These are phyloP conservation scores for Dromiciops gliroides DNA, from an alignment of 2,113 vertebrate species.

Conservation along the genomic window DNA sequence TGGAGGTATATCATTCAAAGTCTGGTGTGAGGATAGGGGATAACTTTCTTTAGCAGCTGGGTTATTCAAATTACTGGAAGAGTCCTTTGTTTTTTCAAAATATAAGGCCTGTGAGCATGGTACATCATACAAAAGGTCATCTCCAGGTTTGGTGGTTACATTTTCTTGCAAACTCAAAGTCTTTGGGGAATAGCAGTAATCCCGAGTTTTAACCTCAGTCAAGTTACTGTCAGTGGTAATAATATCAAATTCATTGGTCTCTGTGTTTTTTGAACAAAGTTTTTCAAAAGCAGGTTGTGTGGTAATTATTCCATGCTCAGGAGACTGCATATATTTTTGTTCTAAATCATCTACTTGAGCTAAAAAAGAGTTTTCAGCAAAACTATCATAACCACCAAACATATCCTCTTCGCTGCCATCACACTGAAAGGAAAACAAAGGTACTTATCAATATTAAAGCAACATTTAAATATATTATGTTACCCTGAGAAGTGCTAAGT, in stretches of 20 bases:
- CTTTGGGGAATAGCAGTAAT: neutral
- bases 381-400: constrained; percentile 91
- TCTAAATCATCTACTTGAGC: constrained; percentile 87
- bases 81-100: constrained; percentile 65
- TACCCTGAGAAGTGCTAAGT: neutral
- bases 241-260: neutral
- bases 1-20: constrained; percentile 21
- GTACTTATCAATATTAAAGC: neutral
- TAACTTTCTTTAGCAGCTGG: neutral
- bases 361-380: constrained; percentile 88
- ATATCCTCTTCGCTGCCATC: constrained; percentile 90
- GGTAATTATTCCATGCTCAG: constrained; percentile 4
- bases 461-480: constrained; percentile 19
- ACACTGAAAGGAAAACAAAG: constrained; percentile 80
- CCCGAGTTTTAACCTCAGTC: neutral
- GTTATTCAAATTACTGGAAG: neutral
- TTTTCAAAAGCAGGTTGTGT: neutral
- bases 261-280: constrained; percentile 32
- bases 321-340: constrained; percentile 66
- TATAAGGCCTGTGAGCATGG: constrained; percentile 87
- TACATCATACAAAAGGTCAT: constrained; percentile 82
- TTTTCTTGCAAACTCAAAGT: neutral
- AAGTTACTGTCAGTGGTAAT: neutral
- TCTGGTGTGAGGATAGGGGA: constrained; percentile 12
- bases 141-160: neutral